Evolutionary conservation across 1,140 invertebrate genomes (phyloP), one percentile per base, ranked within the genome.

Genomic region (Trichoplusia ni): DNA sequence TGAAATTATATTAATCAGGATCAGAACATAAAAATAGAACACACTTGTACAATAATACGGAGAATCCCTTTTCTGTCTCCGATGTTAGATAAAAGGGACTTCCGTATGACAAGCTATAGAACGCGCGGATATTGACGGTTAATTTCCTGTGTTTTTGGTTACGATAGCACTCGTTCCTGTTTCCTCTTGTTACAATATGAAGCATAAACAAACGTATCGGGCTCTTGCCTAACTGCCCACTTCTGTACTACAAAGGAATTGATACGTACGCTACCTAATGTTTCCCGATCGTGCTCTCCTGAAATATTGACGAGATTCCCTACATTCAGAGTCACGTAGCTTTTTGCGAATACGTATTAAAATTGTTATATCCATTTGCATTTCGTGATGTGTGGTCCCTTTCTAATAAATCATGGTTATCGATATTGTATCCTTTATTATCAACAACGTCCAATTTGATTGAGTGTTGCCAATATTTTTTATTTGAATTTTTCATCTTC

Each of bases 101-200:
- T 3, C 4, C 9, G 14, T 58, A 19, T 23, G 53, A 29, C 16
- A 44, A 58, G 13, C 35, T n/a, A 47, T 13, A 19, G 11, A 7
- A 58, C 14, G n/a, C 25, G 14, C 14, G 23, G 37, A 58, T 58
- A 44, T 35, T 44, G 46, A 58, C 38, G 11, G 19, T 58, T 44
- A 58, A 58, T 58, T 58, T 58, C 37, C 54, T 58, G 38, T 58
- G 14, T 40, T 40, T 44, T 44, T 42, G 37, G 54, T 42, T 44
- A 58, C 54, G 37, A 42, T 56, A 29, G 33, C 53, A 40, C 23
- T 38, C 53, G 13, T 29, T 9, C 8, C 29, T 16, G 19, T 38
- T 40, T 54, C 14, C 23, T 19, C 14, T 19, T 40, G 19, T 3
- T 7, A 18, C 6, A 9, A 11, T 13, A 19, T 11, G 11, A 38